Evolutionary conservation across 1,140 invertebrate genomes (phyloP).

Genomic region (Subanguina moxae): DNA sequence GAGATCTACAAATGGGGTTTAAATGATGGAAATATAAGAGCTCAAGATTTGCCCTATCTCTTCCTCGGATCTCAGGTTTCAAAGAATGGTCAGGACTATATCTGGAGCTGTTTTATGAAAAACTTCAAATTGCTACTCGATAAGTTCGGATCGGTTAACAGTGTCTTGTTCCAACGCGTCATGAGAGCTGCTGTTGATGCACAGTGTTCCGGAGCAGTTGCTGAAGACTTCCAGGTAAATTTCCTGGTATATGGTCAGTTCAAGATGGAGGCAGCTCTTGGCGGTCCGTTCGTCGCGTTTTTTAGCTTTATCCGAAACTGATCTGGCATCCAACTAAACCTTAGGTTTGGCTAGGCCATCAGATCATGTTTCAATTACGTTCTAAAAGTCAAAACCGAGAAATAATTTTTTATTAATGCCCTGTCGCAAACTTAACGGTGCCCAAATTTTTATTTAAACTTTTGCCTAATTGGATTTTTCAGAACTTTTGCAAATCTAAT

Average conservation of each 20-base stretch:
- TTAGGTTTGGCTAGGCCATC: neutral
- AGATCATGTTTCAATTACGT: neutral
- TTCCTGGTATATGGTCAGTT: too few relatives aligned
- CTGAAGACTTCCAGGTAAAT: conserved; percentile 20
- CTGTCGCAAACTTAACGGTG: too few relatives aligned
- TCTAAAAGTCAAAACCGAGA: too few relatives aligned
- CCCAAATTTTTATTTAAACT: neutral
- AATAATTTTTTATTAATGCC: conserved; percentile 4
- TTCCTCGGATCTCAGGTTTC: conserved; percentile 66
- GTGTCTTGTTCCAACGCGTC: conserved; percentile 50
- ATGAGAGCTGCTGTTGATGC: conserved; percentile 23
- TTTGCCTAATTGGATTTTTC: too few relatives aligned
- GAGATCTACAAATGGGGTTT: conserved; percentile 63
- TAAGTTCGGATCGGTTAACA: conserved; percentile 35
- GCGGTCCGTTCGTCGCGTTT: too few relatives aligned
- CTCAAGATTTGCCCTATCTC: conserved; percentile 82
- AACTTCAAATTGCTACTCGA: conserved; percentile 70
- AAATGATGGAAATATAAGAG: conserved; percentile 81
- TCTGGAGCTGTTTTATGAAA: conserved; percentile 86
- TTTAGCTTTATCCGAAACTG: neutral
- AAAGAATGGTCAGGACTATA: conserved; percentile 71
- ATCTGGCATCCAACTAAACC: neutral
- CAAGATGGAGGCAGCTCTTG: too few relatives aligned
- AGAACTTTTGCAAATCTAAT: conserved; percentile 26
- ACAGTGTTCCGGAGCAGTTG: conserved; percentile 22